These are phyloP conservation scores for Vulpes vulpes DNA, from an alignment of 2,113 vertebrate species.

Conservation along the genomic window DNA sequence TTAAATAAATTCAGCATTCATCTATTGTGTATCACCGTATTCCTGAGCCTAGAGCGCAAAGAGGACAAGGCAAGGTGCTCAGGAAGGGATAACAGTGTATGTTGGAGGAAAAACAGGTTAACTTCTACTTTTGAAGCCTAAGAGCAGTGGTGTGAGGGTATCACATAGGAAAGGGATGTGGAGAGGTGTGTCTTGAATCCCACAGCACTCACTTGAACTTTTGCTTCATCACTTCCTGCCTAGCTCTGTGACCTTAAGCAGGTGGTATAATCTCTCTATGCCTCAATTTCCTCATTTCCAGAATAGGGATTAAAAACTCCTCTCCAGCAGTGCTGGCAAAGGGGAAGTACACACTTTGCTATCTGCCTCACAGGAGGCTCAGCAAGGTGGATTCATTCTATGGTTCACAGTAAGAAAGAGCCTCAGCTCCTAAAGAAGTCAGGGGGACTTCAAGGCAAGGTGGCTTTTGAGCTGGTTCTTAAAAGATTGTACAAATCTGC, in stretches of 20 bases:
- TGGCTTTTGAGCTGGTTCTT: background rate
- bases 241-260: background rate
- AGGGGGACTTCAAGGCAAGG: background rate
- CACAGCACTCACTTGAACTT: background rate
- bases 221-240: background rate
- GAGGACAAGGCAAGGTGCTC: background rate
- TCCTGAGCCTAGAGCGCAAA: background rate
- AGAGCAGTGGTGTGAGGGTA: background rate
- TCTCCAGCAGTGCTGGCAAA: background rate
- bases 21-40: background rate
- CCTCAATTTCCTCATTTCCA: background rate
- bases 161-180: background rate
- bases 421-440: background rate
- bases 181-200: background rate
- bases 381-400: background rate
- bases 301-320: background rate
- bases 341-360: background rate
- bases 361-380: background rate
- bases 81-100: background rate
- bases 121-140: background rate
- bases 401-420: background rate
- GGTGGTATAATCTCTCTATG: background rate
- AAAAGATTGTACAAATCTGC: background rate
- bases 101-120: background rate
- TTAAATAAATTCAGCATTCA: background rate